Percentiles rank a stretch among this genome's conserved stretches.
phyloP scores from a whole-genome alignment of 2,113 vertebrate genomes.

The Noturus placidus region DNA sequence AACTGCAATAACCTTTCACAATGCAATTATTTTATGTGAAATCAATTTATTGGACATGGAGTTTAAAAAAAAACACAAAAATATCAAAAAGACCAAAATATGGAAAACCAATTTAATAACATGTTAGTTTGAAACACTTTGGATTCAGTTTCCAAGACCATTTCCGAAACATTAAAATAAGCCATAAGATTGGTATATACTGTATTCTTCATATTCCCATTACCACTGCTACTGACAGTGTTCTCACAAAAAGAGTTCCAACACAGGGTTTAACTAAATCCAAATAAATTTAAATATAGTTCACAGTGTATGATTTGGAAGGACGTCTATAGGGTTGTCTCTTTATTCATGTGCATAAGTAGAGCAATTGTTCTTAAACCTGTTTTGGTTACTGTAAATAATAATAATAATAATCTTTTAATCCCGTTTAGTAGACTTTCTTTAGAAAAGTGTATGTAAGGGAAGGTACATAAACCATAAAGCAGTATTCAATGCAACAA shows the following conservation, averaged over 20 bases:
- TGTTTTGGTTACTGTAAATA: not conserved
- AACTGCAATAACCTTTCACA: slow-evolving; percentile 28
- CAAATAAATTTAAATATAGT: not conserved
- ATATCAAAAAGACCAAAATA: not conserved
- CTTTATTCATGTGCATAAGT: not conserved
- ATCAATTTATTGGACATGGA: slow-evolving; percentile 17
- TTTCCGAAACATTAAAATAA: not conserved
- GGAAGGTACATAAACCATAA: not conserved
- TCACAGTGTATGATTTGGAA: slow-evolving; percentile 6
- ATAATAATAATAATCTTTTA: not conserved
- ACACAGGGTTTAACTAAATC: not conserved
- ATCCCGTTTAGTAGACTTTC: not conserved
- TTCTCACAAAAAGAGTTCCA: not conserved
- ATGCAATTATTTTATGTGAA: slow-evolving; percentile 25
- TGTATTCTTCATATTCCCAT: not conserved
- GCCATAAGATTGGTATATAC: not conserved
- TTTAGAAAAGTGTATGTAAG: not conserved
- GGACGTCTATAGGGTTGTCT: not conserved
- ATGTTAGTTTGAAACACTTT: not conserved
- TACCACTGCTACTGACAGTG: not conserved
- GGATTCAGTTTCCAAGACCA: not conserved
- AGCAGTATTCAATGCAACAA: not conserved
- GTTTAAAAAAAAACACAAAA: not conserved
- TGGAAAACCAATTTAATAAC: not conserved
- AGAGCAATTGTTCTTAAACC: not conserved